Base-by-base conservation (phyloP, 2,113 vertebrate genomes). In the Blennius ocellaris region DNA sequence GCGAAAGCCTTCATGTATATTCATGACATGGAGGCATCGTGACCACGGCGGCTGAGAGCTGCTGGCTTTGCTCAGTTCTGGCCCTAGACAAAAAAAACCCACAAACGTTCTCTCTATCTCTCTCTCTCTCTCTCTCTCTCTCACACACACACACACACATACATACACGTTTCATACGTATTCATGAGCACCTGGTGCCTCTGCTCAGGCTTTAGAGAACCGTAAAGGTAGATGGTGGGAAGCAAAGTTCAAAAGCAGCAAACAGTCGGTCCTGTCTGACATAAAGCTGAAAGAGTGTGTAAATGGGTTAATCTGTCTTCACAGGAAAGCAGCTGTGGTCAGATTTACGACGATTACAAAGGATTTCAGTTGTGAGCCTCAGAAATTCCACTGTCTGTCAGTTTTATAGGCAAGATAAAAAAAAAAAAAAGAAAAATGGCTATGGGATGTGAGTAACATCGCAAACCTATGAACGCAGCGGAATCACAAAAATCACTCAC, bases 401-500 rank as follows among this genome's bases (percentile, higher is more conserved):
- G 21, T 30, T 30, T 30, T 30, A 30, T 4, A 30, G 4, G 21
- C 2, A 30, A 30, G 21, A 30, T 30, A 30, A 30, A 30, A 30
- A 30, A n/a, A n/a, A n/a, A n/a, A n/a, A n/a, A n/a, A n/a, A n/a
- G n/a, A n/a, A n/a, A n/a, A n/a, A n/a, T n/a, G n/a, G 21, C 21
- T 30, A 30, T 30, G 21, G 21, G 21, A 30, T 30, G 21, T 30
- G 4, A 30, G 21, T 30, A 30, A 30, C 21, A 30, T 30, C 21
- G 21, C 21, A 30, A 4, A 30, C 21, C 21, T n/a, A n/a, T n/a
- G 21, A 30, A 30, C 21, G 21, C 21, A 30, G 21, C 21, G 21
- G 21, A 2, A n/a, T n/a, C n/a, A n/a, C n/a, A n/a, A 30, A 30
- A 30, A 30, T 30, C 68, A 97, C 97, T 97, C 90, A 99, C 97